Evolutionary conservation across 1,140 invertebrate species (phyloP).

Genomic region (Pectinophora gossypiella): DNA sequence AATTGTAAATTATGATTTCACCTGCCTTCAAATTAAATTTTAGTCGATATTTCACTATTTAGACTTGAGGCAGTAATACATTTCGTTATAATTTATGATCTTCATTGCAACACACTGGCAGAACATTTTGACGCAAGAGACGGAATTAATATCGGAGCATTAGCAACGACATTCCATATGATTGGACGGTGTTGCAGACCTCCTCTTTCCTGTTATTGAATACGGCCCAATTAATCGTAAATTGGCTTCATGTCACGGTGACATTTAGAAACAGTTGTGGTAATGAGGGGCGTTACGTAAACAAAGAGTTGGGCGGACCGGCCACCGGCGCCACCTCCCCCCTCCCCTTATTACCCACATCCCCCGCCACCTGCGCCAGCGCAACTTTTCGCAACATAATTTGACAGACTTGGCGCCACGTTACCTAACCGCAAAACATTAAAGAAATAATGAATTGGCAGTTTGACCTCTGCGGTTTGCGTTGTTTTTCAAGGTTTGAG

Average conservation of each 20-base stretch:
- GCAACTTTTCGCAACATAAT: conserved; percentile 29
- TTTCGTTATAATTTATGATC: too few relatives aligned
- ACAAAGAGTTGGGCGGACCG: conserved; percentile 67
- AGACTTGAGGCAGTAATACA: too few relatives aligned
- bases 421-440: neutral
- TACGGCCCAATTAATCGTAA: neutral
- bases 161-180: neutral
- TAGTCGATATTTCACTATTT: too few relatives aligned
- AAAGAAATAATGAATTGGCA: conserved; percentile 10
- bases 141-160: too few relatives aligned
- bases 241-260: neutral
- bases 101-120: too few relatives aligned
- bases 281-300: conserved; percentile 69
- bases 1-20: too few relatives aligned
- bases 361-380: conserved; percentile 39
- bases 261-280: conserved; percentile 27
- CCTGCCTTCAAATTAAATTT: too few relatives aligned
- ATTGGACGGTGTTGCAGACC: neutral
- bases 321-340: conserved; percentile 51
- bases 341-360: conserved; percentile 26
- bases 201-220: neutral
- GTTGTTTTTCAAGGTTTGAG: too few relatives aligned
- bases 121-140: neutral
- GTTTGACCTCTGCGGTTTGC: conserved; percentile 18
- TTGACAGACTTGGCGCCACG: conserved; percentile 16